These are phyloP conservation scores for Acanthopagrus latus DNA, from an alignment of 2,797 vertebrate species.

Conservation along the genomic window DNA sequence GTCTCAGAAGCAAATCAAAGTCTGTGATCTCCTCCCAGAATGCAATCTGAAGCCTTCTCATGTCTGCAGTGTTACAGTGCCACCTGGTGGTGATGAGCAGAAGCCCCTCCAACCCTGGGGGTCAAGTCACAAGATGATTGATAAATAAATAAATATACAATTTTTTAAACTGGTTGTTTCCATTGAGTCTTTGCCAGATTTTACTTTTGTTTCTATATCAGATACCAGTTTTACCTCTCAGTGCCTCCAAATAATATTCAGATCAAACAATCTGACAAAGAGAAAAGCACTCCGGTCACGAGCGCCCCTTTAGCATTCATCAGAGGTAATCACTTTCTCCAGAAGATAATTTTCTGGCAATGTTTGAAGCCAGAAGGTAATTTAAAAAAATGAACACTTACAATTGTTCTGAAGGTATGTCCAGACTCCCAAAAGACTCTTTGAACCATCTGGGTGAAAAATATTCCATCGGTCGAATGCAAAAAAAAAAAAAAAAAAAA, in stretches of 20 bases:
- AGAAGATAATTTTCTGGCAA: not conserved
- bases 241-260: not conserved
- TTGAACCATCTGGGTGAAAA: not conserved
- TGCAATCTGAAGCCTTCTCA: not conserved
- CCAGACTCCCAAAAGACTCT: not conserved
- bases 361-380: not conserved
- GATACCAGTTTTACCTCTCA: not conserved
- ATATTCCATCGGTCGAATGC: not conserved
- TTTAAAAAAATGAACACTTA: not conserved
- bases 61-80: slow-evolving; percentile 63
- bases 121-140: not conserved
- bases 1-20: slow-evolving; percentile 51
- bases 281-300: not conserved
- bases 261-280: not conserved
- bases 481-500: too few relatives aligned
- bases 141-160: not conserved
- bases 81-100: slow-evolving; percentile 71
- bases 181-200: too few relatives aligned
- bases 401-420: not conserved
- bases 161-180: not conserved
- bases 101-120: not conserved
- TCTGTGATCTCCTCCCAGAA: slow-evolving; percentile 36
- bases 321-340: not conserved
- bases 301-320: too few relatives aligned
- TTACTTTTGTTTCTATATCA: not conserved